Evolutionary conservation across 2,113 vertebrate genomes (phyloP), one percentile per base, ranked within the genome.

Genomic region (Callocephalon fimbriatum): DNA sequence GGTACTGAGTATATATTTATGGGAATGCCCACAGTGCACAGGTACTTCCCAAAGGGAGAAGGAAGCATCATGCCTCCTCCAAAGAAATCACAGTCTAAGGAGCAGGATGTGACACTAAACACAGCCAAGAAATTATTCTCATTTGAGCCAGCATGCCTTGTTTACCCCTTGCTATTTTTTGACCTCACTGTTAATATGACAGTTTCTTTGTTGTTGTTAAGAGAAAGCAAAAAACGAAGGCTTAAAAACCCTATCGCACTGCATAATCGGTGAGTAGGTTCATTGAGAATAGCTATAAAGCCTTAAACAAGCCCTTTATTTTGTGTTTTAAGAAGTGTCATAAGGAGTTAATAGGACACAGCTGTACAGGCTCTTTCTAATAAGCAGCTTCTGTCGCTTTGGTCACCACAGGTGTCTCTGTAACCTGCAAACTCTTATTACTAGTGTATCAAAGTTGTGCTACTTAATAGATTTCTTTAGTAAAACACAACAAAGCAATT

Each of bases 371-470:
- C 96, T 98, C 97, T 98, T 97, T 98, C 97, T 98, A 98, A 98
- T 90, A 98, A 98, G 98, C 98, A 98, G 98, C 97, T 98, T 98
- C 98, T 98, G 98, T 97, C 85, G 97, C 98, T 98, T 98, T 98
- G 98, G 98, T 98, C 98, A 98, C 98, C 98, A 98, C 98, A 98
- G 98, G 98, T 98, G 97, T 98, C 98, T 98, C 97, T 96, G 96
- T 98, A 98, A 98, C 98, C 98, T 98, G 98, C 98, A 98, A 98
- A 98, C 98, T 98, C 98, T 98, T 98, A 98, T 98, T 98, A 98
- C 98, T 98, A 98, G 98, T 98, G 98, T 98, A 98, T 98, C 98
- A 98, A 98, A 98, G 98, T 98, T 98, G 98, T 98, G 98, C 98
- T 98, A 98, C 98, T 98, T 98, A 98, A 98, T 97, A 98, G 98